Evolutionary conservation across 2,888 invertebrate genomes (phyloP).

Genomic region (Lithophane semibrunnea): DNA sequence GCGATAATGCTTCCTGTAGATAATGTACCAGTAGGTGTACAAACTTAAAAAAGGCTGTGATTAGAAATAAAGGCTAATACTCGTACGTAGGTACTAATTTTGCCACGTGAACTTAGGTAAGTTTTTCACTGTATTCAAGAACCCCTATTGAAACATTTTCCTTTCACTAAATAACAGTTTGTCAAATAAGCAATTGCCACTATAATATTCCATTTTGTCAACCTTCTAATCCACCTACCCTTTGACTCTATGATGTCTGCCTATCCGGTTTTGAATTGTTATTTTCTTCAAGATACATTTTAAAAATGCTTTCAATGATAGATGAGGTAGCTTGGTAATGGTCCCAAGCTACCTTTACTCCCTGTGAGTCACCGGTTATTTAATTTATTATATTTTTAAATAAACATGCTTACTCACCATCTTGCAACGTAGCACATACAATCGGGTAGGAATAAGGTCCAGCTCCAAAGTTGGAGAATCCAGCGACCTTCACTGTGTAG

Average conservation of each 20-base stretch:
- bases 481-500: slow-evolving; percentile 96
- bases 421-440: slow-evolving; percentile 95
- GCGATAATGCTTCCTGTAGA: not conserved
- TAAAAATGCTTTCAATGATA: not conserved
- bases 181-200: not conserved
- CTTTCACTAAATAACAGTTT: not conserved
- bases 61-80: too few species aligned
- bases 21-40: not conserved
- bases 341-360: too few species aligned
- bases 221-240: not conserved
- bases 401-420: slow-evolving; percentile 89
- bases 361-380: not conserved
- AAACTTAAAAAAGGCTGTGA: too few species aligned
- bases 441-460: slow-evolving; percentile 94
- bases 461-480: slow-evolving; percentile 95
- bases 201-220: not conserved
- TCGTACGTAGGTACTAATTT: not conserved
- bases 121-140: not conserved
- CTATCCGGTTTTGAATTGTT: not conserved
- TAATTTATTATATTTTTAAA: not conserved
- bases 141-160: not conserved
- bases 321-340: not conserved
- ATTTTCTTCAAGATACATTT: not conserved
- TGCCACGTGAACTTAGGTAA: not conserved
- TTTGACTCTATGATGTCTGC: not conserved